These are phyloP conservation scores for Diacarnus erythraeanus DNA, from an alignment of 37 sponge, comb jelly and placozoan species.

Conservation along the genomic window DNA sequence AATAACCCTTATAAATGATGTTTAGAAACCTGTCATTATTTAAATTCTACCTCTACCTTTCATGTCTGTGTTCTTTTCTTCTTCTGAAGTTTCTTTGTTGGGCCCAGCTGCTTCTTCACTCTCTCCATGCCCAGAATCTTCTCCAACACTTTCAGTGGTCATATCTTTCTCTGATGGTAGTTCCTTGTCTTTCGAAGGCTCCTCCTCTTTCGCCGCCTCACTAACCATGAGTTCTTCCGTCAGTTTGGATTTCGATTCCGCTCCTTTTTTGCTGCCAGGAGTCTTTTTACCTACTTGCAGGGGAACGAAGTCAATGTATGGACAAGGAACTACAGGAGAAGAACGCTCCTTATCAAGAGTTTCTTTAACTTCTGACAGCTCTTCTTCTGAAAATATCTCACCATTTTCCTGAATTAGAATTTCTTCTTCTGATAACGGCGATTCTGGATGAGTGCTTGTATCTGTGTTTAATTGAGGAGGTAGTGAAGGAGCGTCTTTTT, in stretches of 20 bases:
- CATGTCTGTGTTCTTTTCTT: not conserved
- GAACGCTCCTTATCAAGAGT: not conserved
- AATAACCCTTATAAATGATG: not conserved
- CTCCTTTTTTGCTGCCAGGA: not conserved
- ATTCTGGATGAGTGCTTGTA: not conserved
- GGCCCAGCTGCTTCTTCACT: not conserved
- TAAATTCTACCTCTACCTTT: not conserved
- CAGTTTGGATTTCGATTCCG: not conserved
- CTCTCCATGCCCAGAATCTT: not conserved
- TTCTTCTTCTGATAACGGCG: slow-evolving; percentile 1
- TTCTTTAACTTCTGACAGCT: not conserved
- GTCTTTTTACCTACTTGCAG: not conserved
- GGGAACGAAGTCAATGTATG: slow-evolving; percentile 27
- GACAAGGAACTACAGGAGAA: slow-evolving; percentile 21
- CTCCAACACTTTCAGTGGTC: too few species aligned
- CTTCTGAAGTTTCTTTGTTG: not conserved
- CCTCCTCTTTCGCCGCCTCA: not conserved
- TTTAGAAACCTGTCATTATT: not conserved
- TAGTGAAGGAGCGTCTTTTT: too few species aligned
- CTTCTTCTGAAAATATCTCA: not conserved
- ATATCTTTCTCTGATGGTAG: too few species aligned
- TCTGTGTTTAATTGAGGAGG: too few species aligned
- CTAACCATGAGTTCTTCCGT: not conserved
- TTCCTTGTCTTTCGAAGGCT: not conserved
- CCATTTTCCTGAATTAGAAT: slow-evolving; percentile 1